phyloP scores from a whole-genome alignment of 2,113 vertebrate genomes.

The Sialia sialis region DNA sequence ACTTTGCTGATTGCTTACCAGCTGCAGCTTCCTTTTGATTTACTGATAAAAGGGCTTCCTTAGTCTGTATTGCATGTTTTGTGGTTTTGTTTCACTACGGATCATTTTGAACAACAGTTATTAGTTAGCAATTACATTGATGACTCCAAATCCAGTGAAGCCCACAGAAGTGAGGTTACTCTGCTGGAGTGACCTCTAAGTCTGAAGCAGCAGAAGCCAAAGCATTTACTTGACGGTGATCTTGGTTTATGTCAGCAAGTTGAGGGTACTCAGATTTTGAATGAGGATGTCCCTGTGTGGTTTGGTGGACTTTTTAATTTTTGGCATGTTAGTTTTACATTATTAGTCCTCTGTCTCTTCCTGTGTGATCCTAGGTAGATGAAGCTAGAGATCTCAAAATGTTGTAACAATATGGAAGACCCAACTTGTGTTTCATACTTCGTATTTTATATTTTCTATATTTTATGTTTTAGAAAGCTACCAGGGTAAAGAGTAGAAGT shows the following conservation, averaged over 20 bases:
- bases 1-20: neutral
- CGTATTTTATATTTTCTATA: neutral
- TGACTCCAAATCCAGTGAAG: neutral
- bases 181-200: neutral
- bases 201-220: neutral
- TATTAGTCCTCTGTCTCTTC: neutral
- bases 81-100: neutral
- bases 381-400: neutral
- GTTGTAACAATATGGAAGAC: neutral
- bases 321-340: neutral
- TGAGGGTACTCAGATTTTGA: neutral
- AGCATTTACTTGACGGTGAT: neutral
- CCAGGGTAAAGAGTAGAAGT: neutral
- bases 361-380: neutral
- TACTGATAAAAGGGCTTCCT: neutral
- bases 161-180: neutral
- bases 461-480: neutral
- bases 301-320: neutral
- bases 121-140: neutral
- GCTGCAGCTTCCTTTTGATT: neutral
- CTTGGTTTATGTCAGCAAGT: neutral
- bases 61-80: neutral
- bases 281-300: neutral
- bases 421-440: neutral
- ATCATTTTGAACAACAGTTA: neutral